Base-by-base conservation (phyloP, 2,888 invertebrate species). In the Acronicta leporina region DNA sequence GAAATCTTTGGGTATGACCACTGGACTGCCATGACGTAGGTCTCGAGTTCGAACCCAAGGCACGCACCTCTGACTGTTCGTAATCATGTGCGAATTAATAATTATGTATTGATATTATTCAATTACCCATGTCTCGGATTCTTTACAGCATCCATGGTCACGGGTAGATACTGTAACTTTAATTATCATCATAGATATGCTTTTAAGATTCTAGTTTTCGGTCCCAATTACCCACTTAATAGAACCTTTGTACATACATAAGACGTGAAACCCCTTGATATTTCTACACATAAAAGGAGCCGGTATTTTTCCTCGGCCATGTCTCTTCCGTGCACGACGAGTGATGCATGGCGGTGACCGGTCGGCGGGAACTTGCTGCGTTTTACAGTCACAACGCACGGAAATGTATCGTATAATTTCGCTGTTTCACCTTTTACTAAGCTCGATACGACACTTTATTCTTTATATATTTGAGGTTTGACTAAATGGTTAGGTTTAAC, bases 351-450 rank as follows among this genome's bases (percentile, higher is more conserved):
- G 59, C 46, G 52, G 59, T 43, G 55, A 43, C 72, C 54, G 15
- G 30, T 16, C 14, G 27, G 20, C 43, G 41, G 55, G 45, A 20
- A 57, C 63, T 48, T 25, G 38, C 58, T 42, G 33, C 68, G 48
- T 76, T 67, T 54, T 61, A 77, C 49, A 63, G 55, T 54, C 49
- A 47, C 69, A 49, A 67, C 42, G 48, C 73, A 72, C 63, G 68
- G 64, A 68, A 73, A 65, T 58, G 54, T 58, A 67, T 58, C 67
- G 69, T 67, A 67, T 75, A 67, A 78, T 73, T 52, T 52, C 46
- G 46, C 54, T 67, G 64, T 63, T 67, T 58, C 62, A 65, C 51
- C 64, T 75, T 69, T 69, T 61, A 57, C 58, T 20, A 43, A 53
- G 43, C 46, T 20, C 47, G 38, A 33, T 16, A 35, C 35, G 48